Evolutionary conservation across 2,797 vertebrate species (phyloP).

Genomic region (Helostoma temminkii): DNA sequence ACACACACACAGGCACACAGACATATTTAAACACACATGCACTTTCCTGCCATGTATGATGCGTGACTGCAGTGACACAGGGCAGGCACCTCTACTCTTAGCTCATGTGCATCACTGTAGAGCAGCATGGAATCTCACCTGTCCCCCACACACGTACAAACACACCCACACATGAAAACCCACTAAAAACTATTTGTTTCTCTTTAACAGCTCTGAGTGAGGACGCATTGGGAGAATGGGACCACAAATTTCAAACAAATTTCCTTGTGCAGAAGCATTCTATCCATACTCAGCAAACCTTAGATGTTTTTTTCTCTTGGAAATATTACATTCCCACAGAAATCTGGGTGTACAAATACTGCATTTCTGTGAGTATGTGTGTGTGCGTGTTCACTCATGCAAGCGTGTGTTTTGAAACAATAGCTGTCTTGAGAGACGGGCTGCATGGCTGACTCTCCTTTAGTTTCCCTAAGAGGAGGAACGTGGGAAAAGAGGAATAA

Average conservation of each 20-base stretch:
- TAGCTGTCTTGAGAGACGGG: conserved; percentile 74
- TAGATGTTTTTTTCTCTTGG: conserved; percentile 23
- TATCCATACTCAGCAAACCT: conserved; percentile 26
- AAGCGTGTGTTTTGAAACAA: conserved; percentile 75
- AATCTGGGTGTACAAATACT: conserved; percentile 19
- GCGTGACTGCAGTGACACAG: conserved; percentile 39
- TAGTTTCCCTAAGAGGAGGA: conserved; percentile 76
- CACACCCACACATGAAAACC: conserved; percentile 15
- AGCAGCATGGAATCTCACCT: conserved; percentile 51
- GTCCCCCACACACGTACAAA: conserved; percentile 16
- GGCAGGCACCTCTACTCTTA: conserved; percentile 38
- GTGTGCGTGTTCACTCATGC: conserved; percentile 60
- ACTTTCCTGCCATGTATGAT: conserved; percentile 32
- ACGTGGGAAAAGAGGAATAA: conserved; percentile 86
- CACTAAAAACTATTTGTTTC: conserved; percentile 42
- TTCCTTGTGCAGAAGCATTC: conserved; percentile 16
- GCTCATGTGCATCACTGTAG: conserved; percentile 42
- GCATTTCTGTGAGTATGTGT: conserved; percentile 15
- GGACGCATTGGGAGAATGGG: conserved; percentile 43
- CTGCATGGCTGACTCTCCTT: conserved; percentile 77
- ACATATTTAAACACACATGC: conserved; percentile 24
- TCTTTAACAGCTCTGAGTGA: conserved; percentile 20
- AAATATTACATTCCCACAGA: conserved; percentile 34
- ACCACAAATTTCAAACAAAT: conserved; percentile 48
- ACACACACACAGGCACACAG: conserved; percentile 20